Percentiles rank a stretch among this genome's conserved stretches.
Conservation (phyloP, 1,140 invertebrate genomes). For the Drosophila pandora region DNA sequence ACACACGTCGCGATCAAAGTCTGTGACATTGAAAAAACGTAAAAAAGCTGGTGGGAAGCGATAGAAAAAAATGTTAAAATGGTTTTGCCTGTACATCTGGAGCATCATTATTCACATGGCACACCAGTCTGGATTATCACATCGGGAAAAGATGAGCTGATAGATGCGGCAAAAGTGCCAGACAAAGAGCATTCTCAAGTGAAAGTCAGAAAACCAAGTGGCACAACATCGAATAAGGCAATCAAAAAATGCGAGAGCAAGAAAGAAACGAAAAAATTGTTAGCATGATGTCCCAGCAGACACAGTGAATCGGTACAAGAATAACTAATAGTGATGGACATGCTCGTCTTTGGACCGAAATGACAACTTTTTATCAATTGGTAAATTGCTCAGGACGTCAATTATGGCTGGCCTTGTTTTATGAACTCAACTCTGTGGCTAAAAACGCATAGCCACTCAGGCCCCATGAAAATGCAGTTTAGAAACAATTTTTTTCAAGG, state of each 20-base stretch:
- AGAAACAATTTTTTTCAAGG: conserved; percentile 8
- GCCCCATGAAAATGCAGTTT: conserved; percentile 4
- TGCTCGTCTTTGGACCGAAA: conserved; percentile 19
- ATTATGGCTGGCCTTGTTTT: conserved; percentile 33
- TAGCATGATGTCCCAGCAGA: conserved; percentile 34
- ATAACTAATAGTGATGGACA: conserved; percentile 48
- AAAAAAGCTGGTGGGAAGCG: conserved; percentile 8
- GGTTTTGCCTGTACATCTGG: conserved; percentile 55
- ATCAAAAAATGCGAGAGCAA: background rate
- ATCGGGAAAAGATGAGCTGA: conserved; percentile 23
- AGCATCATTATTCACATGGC: conserved; percentile 74
- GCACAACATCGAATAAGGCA: conserved; percentile 3
- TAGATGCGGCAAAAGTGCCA: conserved; percentile 14
- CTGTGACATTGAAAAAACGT: conserved; percentile 63
- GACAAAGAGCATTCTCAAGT: conserved; percentile 33
- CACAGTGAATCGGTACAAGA: conserved; percentile 35
- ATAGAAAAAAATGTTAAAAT: conserved; percentile 41
- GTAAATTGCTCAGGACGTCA: conserved; percentile 32
- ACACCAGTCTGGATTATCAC: conserved; percentile 64
- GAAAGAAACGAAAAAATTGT: conserved; percentile 34
- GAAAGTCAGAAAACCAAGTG: conserved; percentile 28
- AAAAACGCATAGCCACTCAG: conserved; percentile 3
- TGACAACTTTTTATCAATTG: conserved; percentile 36
- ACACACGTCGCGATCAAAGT: conserved; percentile 37
- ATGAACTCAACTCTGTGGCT: conserved; percentile 4